Base-by-base conservation (phyloP, 2,888 invertebrate genomes). In the Argyra leucocephala region DNA sequence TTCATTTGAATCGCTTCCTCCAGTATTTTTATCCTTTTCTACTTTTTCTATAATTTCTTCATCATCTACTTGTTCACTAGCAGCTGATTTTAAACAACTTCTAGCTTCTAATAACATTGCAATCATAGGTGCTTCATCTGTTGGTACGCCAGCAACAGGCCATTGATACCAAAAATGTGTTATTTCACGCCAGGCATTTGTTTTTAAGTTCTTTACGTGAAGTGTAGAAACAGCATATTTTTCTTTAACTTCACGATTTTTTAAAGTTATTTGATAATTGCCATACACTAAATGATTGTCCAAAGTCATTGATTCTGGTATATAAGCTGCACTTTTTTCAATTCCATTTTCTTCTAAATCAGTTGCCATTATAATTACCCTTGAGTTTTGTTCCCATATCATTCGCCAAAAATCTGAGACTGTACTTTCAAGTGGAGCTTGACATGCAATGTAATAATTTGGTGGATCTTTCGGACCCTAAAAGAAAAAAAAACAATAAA, bases 151-250 rank as follows among this genome's bases (percentile, higher is more conserved):
- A 69, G 88, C 86, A 65, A 80, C 79, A 0, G 96, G 95, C 96
- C 96, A 96, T 74, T 92, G 87, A 81, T 93, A 94, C 95, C 96
- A 96, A 74, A 94, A 86, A 75, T 96, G 96, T 0, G 88, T 91
- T 65, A 96, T 84, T 77, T 96, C 94, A 60, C 95, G 81, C 84
- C 90, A 90, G 68, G 90, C 88, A 76, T 91, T 90, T 61, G 89
- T 89, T 69, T 87, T 84, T 78, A 90, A 81, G 77, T 91, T 90
- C 82, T 92, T 91, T 2, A 96, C 81, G 76, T 92, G 89, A 22
- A 96, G 82, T 71, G 86, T 88, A 24, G 94, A 93, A 66, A 94
- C 88, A 62, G 94, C 91, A 77, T 93, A 96, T 78, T 93, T 93
- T 75, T 94, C 93, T 73, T 89, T 88, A 69, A 93, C 90, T 76